A percentile compares a stretch with the other conserved stretches of the same genome.
Evolutionary conservation across 2,888 invertebrate species (phyloP).

Genomic region (Dione vanillae): DNA sequence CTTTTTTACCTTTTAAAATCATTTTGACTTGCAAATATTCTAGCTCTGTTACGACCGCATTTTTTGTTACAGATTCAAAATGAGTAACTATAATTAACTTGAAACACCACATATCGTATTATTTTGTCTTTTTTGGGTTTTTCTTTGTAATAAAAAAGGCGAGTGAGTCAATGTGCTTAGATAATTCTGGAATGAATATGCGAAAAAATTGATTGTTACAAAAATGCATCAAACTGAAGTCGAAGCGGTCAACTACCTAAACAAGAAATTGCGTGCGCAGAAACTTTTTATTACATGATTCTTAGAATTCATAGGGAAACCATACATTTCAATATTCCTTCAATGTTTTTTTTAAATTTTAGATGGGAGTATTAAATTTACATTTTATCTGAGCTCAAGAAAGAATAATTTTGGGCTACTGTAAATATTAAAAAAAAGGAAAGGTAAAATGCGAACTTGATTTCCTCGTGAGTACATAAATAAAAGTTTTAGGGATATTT

Average conservation of each 20-base stretch:
- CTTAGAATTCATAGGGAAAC: constrained; percentile 37
- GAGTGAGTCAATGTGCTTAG: constrained; percentile 32
- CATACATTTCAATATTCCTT: constrained; percentile 17
- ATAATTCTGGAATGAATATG: constrained; percentile 36
- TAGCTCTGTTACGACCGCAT: not conserved
- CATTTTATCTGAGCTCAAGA: no score
- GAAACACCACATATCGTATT: not conserved
- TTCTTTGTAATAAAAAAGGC: constrained; percentile 25
- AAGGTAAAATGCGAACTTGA: no score
- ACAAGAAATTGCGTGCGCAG: constrained; percentile 38
- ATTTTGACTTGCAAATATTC: not conserved
- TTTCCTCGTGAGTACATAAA: no score
- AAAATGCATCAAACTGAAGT: constrained; percentile 31
- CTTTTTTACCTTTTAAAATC: not conserved
- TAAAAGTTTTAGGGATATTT: no score
- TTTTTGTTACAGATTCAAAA: not conserved
- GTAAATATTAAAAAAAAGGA: no score
- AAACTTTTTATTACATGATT: constrained; percentile 34
- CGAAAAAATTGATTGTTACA: constrained; percentile 27
- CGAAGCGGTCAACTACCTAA: constrained; percentile 41
- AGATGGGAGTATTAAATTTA: no score
- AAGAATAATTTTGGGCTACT: no score
- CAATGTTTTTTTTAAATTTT: not conserved
- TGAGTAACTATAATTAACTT: not conserved
- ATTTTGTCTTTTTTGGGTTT: constrained; percentile 29